phyloP scores from a whole-genome alignment of 2,888 invertebrate species.

The Lingula anatina region DNA sequence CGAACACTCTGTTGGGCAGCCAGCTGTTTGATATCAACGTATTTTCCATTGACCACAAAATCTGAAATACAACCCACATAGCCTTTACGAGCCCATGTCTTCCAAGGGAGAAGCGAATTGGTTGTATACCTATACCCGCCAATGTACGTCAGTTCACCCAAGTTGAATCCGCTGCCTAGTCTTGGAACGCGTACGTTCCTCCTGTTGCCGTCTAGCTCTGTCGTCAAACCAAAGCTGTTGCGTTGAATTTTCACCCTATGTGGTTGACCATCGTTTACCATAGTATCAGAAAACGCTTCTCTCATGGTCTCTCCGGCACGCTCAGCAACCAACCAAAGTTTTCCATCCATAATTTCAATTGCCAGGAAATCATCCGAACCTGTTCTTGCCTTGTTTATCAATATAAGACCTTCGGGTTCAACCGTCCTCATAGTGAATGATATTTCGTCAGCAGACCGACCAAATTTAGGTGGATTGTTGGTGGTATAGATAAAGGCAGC shows the following conservation, averaged over 20 bases:
- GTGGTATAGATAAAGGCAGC: no score
- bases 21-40: constrained; percentile 10
- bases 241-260: constrained; percentile 26
- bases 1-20: constrained; percentile 13
- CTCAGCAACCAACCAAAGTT: constrained; percentile 38
- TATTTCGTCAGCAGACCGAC: constrained; percentile 17
- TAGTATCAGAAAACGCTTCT: constrained; percentile 18
- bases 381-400: constrained; percentile 19
- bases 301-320: constrained; percentile 27
- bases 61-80: constrained; percentile 45
- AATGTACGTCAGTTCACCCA: constrained; percentile 24
- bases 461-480: no score
- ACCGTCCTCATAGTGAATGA: constrained; percentile 39
- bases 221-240: constrained; percentile 9
- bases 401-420: constrained; percentile 32
- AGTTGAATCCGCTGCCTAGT: constrained; percentile 9
- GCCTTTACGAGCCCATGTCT: constrained; percentile 34
- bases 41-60: constrained; percentile 22
- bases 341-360: constrained; percentile 43
- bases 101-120: constrained; percentile 40
- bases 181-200: constrained; percentile 13
- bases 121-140: constrained; percentile 13
- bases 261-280: constrained; percentile 35
- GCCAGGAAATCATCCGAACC: constrained; percentile 24
- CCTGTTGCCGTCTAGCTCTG: constrained; percentile 25